phyloP scores from a whole-genome alignment of 2,888 invertebrate genomes.

The Scrobipalpa atriplicella region DNA sequence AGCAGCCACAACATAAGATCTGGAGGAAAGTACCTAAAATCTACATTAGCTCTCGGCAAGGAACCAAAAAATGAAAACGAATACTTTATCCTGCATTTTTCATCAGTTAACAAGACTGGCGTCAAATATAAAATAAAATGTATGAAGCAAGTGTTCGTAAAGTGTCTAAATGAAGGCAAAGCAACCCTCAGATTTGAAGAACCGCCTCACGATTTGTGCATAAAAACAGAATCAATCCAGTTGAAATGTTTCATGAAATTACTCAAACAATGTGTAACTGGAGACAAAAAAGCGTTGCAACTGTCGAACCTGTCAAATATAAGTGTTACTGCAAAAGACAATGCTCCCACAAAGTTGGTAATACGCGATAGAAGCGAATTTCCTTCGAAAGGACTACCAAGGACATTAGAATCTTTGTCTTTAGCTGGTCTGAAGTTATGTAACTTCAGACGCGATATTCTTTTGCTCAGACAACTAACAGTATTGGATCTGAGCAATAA shows the following conservation, averaged over 20 bases:
- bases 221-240: slow-evolving; percentile 87
- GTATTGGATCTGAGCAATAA: slow-evolving; percentile 88
- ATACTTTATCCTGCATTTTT: slow-evolving; percentile 87
- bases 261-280: slow-evolving; percentile 84
- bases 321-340: slow-evolving; percentile 70
- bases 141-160: slow-evolving; percentile 87
- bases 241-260: slow-evolving; percentile 87
- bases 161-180: slow-evolving; percentile 92
- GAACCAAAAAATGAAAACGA: slow-evolving; percentile 76
- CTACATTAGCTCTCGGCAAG: slow-evolving; percentile 85
- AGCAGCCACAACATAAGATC: slow-evolving; percentile 66
- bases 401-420: slow-evolving; percentile 84
- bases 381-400: slow-evolving; percentile 88
- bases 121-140: slow-evolving; percentile 86
- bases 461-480: slow-evolving; percentile 85
- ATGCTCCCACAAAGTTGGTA: slow-evolving; percentile 79
- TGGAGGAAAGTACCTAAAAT: slow-evolving; percentile 83
- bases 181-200: slow-evolving; percentile 89
- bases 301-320: slow-evolving; percentile 67
- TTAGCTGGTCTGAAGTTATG: slow-evolving; percentile 84
- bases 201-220: slow-evolving; percentile 90
- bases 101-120: slow-evolving; percentile 87
- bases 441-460: slow-evolving; percentile 87
- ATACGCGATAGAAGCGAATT: slow-evolving; percentile 86
- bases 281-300: slow-evolving; percentile 78